A percentile compares a stretch with the other conserved stretches of the same genome.
phyloP scores from a whole-genome alignment of 2,113 vertebrate species.

The Peromyscus polionotus region DNA sequence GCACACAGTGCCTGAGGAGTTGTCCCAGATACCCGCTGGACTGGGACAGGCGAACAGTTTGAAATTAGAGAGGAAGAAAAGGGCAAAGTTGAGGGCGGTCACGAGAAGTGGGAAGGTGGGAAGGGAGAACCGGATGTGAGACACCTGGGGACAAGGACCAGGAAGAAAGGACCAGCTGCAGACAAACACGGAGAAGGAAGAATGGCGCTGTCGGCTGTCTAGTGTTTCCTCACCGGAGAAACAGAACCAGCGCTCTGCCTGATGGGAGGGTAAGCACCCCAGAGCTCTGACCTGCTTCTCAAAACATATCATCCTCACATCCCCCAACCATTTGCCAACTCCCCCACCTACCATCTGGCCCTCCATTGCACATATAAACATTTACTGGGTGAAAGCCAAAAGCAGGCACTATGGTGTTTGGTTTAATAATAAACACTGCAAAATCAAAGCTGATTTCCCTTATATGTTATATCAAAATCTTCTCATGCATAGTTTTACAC shows the following conservation, averaged over 20 bases:
- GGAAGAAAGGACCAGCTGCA: neutral
- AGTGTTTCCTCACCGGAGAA: neutral
- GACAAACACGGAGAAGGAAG: fast-evolving
- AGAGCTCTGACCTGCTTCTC: neutral
- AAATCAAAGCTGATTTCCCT: neutral
- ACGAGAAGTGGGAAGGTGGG: neutral
- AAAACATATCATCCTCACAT: neutral
- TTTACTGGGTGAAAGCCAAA: slow-evolving; percentile 14
- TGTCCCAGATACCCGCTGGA: neutral
- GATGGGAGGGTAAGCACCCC: neutral
- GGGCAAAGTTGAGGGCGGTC: neutral
- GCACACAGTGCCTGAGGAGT: neutral
- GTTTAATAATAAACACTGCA: neutral
- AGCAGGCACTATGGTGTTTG: neutral
- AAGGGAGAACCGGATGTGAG: neutral
- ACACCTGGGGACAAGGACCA: neutral
- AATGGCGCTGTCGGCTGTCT: fast-evolving
- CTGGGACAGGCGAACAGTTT: slow-evolving; percentile 28
- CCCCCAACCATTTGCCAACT: neutral
- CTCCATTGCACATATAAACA: neutral
- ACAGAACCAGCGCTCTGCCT: neutral
- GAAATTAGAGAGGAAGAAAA: neutral
- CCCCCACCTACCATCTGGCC: neutral
- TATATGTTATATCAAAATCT: neutral
- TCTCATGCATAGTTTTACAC: neutral